Evolutionary conservation across 1,140 invertebrate species (phyloP).

Genomic region (Drosophila ananassae): DNA sequence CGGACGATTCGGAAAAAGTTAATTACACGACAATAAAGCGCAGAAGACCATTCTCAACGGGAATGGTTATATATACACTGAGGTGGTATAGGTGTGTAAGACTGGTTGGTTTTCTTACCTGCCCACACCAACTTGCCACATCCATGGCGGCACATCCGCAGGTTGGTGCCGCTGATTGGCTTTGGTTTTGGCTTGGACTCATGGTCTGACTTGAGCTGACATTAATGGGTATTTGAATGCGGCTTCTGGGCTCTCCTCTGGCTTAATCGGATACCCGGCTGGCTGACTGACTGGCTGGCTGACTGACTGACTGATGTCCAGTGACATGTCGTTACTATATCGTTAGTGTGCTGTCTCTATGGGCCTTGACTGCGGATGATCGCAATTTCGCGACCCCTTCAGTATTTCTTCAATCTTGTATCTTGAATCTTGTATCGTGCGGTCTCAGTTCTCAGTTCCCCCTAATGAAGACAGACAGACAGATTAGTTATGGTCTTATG

Average conservation of each 20-base stretch:
- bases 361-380: slow-evolving; percentile 41
- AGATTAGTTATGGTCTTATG: slow-evolving; percentile 58
- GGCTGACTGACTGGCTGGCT: slow-evolving; percentile 29
- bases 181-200: slow-evolving; percentile 24
- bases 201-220: slow-evolving; percentile 65
- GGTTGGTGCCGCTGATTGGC: slow-evolving; percentile 15
- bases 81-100: slow-evolving; percentile 4
- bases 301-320: slow-evolving; percentile 18
- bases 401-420: slow-evolving; percentile 6
- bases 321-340: slow-evolving; percentile 47
- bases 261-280: slow-evolving; percentile 50
- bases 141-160: slow-evolving; percentile 22
- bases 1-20: slow-evolving; percentile 80
- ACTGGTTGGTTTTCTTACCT: slow-evolving; percentile 15
- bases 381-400: slow-evolving; percentile 39
- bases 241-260: slow-evolving; percentile 58
- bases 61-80: slow-evolving; percentile 8
- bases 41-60: slow-evolving; percentile 47
- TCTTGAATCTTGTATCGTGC: not conserved
- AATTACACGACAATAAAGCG: slow-evolving; percentile 81
- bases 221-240: slow-evolving; percentile 77
- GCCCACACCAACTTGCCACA: slow-evolving; percentile 26
- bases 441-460: not conserved
- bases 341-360: slow-evolving; percentile 42
- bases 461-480: slow-evolving; percentile 57